phyloP scores from a whole-genome alignment of 2,113 vertebrate genomes.

The Egretta garzetta region DNA sequence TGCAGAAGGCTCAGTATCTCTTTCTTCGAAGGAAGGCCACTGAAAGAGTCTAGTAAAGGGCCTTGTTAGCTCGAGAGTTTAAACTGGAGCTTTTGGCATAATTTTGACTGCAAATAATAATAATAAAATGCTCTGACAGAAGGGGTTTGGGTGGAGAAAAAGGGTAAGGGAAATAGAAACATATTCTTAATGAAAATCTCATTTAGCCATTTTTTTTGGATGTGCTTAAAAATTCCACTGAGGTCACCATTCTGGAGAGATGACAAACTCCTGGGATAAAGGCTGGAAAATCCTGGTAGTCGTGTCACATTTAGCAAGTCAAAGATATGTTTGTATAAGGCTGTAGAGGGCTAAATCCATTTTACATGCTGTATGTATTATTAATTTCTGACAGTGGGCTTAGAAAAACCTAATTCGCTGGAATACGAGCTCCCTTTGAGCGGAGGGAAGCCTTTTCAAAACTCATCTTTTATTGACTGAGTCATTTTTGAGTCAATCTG shows the following conservation, averaged over 20 bases:
- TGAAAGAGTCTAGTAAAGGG: neutral
- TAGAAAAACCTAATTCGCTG: constrained; percentile 68
- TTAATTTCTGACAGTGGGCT: constrained; percentile 72
- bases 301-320: constrained; percentile 61
- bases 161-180: neutral
- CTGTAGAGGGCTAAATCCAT: constrained; percentile 60
- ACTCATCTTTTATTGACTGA: constrained; percentile 81
- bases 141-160: neutral
- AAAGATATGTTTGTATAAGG: constrained; percentile 65
- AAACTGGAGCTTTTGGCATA: neutral
- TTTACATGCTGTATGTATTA: constrained; percentile 63
- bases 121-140: neutral
- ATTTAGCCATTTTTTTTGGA: neutral
- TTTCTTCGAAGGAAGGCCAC: neutral
- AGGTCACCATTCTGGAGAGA: constrained; percentile 44
- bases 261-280: constrained; percentile 57
- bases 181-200: constrained; percentile 30
- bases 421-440: constrained; percentile 68
- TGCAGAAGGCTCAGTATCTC: neutral
- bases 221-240: constrained; percentile 23
- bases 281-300: constrained; percentile 37
- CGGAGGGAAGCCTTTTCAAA: constrained; percentile 67
- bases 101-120: neutral
- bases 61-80: neutral
- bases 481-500: constrained; percentile 77